These are phyloP conservation scores for Chionodraco myersi DNA, from an alignment of 2,113 vertebrate genomes.

Conservation along the genomic window DNA sequence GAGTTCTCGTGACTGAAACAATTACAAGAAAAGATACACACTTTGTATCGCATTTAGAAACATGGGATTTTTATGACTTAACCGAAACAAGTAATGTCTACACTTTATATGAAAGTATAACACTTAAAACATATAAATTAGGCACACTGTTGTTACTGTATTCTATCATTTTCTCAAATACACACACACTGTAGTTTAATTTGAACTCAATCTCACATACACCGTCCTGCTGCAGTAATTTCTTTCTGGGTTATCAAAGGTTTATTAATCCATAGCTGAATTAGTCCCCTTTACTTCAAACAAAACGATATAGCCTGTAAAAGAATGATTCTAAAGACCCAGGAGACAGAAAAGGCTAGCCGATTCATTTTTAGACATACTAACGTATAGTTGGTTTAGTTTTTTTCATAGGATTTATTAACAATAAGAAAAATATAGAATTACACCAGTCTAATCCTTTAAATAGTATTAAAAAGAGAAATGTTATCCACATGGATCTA, in stretches of 20 bases:
- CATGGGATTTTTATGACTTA: no score
- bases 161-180: not conserved
- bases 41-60: not conserved
- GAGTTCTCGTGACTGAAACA: conserved; percentile 79
- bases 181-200: not conserved
- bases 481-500: not conserved
- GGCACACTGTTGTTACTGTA: not conserved
- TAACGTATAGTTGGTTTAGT: not conserved
- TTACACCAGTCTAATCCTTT: not conserved
- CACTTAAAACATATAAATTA: conserved; percentile 1
- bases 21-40: not conserved
- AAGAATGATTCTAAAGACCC: not conserved
- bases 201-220: not conserved
- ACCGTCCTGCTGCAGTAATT: not conserved
- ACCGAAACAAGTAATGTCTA: no score
- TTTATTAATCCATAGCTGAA: not conserved
- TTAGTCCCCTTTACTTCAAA: not conserved
- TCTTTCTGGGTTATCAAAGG: no score
- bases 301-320: not conserved
- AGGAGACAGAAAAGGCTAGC: not conserved
- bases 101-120: no score
- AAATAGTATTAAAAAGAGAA: not conserved
- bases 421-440: no score
- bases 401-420: not conserved
- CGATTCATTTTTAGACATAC: not conserved